phyloP scores from a whole-genome alignment of 2,113 vertebrate genomes.

The Mormoops blainvillei region DNA sequence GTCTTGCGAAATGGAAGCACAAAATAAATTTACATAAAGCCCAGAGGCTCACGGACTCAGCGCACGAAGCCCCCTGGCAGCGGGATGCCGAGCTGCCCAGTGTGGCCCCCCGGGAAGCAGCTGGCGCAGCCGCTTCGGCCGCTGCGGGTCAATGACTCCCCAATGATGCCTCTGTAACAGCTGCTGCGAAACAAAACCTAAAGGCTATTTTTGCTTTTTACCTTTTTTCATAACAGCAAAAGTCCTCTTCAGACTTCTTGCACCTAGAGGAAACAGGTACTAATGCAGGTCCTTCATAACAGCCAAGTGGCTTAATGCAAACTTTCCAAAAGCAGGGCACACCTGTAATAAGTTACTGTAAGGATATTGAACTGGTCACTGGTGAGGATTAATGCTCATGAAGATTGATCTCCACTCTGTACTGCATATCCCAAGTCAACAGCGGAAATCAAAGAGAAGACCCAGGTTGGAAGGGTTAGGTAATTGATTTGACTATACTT shows the following conservation, averaged over 20 bases:
- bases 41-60: neutral
- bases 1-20: neutral
- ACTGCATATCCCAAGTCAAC: neutral
- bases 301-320: neutral
- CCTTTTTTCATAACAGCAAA: neutral
- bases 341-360: neutral
- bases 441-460: neutral
- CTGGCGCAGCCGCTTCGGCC: neutral
- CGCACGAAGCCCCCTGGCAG: too few species aligned
- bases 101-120: neutral
- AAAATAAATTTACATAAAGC: neutral
- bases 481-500: neutral
- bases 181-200: neutral
- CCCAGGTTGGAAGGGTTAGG: neutral
- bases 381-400: neutral
- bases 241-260: neutral
- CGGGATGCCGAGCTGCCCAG: neutral
- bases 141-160: too few species aligned
- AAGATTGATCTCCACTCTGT: neutral
- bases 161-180: neutral
- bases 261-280: neutral
- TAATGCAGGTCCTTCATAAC: neutral
- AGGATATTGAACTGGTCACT: neutral
- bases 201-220: neutral
- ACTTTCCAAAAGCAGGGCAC: neutral